Evolutionary conservation across 2,113 vertebrate species (phyloP), one percentile per base, ranked within the genome.

Genomic region (Dicentrarchus labrax): DNA sequence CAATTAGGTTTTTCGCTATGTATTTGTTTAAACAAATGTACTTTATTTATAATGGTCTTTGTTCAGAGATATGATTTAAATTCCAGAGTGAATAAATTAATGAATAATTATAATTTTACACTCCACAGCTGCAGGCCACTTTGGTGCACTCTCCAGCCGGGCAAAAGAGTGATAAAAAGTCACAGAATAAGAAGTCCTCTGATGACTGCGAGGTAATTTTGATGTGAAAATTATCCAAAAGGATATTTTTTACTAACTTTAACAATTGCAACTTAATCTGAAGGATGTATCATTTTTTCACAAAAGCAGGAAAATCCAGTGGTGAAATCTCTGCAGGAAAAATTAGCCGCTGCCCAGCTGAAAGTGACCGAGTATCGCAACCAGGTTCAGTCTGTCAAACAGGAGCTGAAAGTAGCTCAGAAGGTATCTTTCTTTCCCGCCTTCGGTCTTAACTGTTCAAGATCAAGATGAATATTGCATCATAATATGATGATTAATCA

Each of bases 351-450:
- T 10, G 93, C 96, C 21, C 96, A 96, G 77, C 86, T 96, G 0
- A 99, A 97, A 93, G 95, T 95, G 84, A 91, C 92, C 0, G 98
- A 99, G 53, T 96, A 96, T 78, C 96, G 98, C 10, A 99, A 99
- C 92, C 97, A 99, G 91, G 92, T 99, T 61, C 98, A 99, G 22
- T 78, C 95, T 0, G 30, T 93, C 24, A 97, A 94, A 72, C 97
- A 98, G 87, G 98, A 99, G 8, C 85, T 99, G 78, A 97, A 96
- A 86, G 72, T 96, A 64, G 96, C 96, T 22, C 97, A 99, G 6
- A 99, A 98, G 98, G 98, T 99, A 80, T 51, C 54, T 54, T 30
- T n/a, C 10, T 22, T 64, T 43, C 41, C 38, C 51, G n/a, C 5
- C 8, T 41, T 47, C 24, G 39, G 22, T 64, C 1, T 30, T 41